A percentile compares a stretch with the other conserved stretches of the same genome.
phyloP scores from a whole-genome alignment of 2,113 vertebrate species.

The Tamias sibiricus region DNA sequence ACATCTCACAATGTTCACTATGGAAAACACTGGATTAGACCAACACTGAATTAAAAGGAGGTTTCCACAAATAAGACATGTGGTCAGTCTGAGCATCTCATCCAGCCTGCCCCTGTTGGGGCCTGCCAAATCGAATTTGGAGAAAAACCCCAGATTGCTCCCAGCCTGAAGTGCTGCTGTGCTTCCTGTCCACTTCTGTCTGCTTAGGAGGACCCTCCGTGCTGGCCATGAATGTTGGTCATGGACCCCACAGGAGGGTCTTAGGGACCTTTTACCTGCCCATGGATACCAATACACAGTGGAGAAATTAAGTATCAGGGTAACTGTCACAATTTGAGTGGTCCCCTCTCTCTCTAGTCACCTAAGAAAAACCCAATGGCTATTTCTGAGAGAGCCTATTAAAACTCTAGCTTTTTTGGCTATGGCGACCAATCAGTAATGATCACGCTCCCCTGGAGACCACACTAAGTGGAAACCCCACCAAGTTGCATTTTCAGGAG shows the following conservation, averaged over 20 bases:
- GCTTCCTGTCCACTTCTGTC: not conserved
- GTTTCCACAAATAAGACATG: not conserved
- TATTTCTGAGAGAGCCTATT: not conserved
- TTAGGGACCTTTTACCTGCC: not conserved
- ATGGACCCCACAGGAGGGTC: no score
- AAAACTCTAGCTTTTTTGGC: not conserved
- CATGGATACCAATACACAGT: not conserved
- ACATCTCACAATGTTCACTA: not conserved
- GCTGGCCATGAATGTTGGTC: not conserved
- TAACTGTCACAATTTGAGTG: not conserved
- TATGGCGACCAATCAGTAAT: not conserved
- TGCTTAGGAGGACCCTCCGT: not conserved
- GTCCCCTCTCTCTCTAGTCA: slow-evolving; percentile 6
- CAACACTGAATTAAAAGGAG: not conserved
- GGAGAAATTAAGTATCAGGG: not conserved
- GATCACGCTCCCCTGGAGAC: not conserved
- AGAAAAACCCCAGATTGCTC: not conserved
- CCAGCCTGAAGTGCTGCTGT: fast-evolving
- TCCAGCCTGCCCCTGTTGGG: no score
- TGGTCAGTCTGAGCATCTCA: not conserved
- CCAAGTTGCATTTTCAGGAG: not conserved
- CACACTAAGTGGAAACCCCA: not conserved
- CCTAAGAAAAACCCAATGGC: not conserved
- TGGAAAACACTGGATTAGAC: not conserved
- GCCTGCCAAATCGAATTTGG: not conserved